A percentile compares a stretch with the other conserved stretches of the same genome.
Evolutionary conservation across 2,113 vertebrate species (phyloP).

Genomic region (Atlantisia rogersi): DNA sequence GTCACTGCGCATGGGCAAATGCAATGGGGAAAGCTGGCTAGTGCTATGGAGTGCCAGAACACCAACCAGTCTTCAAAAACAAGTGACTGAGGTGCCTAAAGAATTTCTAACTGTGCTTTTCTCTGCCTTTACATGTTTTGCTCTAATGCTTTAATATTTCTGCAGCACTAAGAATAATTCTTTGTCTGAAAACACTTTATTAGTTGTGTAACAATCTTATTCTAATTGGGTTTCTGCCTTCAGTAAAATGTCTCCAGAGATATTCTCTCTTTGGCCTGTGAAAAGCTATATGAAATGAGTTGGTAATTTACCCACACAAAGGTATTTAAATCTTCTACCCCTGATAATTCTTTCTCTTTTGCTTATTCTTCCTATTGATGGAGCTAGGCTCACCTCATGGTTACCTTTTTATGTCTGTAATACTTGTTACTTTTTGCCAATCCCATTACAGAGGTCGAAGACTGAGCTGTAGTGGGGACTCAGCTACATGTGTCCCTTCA

Average conservation of each 20-base stretch:
- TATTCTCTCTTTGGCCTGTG: slow-evolving; percentile 18
- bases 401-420: neutral
- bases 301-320: slow-evolving; percentile 40
- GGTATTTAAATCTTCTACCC: slow-evolving; percentile 52
- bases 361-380: slow-evolving; percentile 1
- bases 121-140: neutral
- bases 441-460: neutral
- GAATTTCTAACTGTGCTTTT: neutral
- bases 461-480: neutral
- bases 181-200: slow-evolving; percentile 28
- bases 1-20: neutral
- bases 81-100: neutral
- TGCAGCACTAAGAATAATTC: slow-evolving; percentile 9
- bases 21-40: neutral
- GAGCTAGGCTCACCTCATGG: neutral
- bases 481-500: neutral
- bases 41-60: neutral
- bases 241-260: slow-evolving; percentile 40
- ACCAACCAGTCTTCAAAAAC: neutral
- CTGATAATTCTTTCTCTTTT: slow-evolving; percentile 23
- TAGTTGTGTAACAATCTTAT: slow-evolving; percentile 18
- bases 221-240: slow-evolving; percentile 52
- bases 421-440: neutral
- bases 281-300: slow-evolving; percentile 24
- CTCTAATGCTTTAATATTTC: slow-evolving; percentile 3